phyloP scores from a whole-genome alignment of 2,113 vertebrate species.

The Gymnobelideus leadbeateri region DNA sequence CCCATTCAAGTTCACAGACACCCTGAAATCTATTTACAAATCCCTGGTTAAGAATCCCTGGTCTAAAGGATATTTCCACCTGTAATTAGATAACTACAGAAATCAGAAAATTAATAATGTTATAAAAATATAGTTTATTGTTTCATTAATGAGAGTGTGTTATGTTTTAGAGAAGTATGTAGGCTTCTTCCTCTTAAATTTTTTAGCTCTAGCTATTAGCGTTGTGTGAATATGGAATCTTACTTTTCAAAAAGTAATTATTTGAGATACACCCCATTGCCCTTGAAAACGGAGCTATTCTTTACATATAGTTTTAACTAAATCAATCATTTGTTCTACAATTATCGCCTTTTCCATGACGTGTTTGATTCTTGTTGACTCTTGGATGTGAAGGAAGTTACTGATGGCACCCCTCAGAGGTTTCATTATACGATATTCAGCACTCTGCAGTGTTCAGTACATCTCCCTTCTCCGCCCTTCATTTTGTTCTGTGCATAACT shows the following conservation, averaged over 20 bases:
- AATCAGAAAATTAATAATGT: neutral
- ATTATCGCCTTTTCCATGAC: neutral
- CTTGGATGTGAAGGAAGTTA: conserved; percentile 9
- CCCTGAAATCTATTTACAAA: neutral
- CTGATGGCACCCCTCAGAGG: neutral
- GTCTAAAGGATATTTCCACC: neutral
- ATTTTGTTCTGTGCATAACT: neutral
- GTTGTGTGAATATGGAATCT: conserved; percentile 6
- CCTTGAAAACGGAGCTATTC: neutral
- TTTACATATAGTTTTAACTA: neutral
- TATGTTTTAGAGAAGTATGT: neutral
- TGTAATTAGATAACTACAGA: neutral
- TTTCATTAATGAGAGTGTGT: neutral
- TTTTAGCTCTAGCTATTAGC: conserved; percentile 17
- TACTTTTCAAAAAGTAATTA: conserved; percentile 38
- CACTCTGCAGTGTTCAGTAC: conserved; percentile 1
- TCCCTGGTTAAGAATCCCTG: neutral
- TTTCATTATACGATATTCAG: conserved; percentile 23
- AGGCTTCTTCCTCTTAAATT: neutral
- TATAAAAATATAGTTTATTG: neutral
- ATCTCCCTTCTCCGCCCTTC: neutral
- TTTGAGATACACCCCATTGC: conserved; percentile 19
- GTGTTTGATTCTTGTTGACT: neutral
- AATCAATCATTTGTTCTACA: conserved; percentile 12
- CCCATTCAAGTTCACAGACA: neutral